Percentiles rank a stretch among this genome's conserved stretches.
These are phyloP conservation scores for Microplitis demolitor DNA, from an alignment of 1,140 invertebrate genomes.

Conservation along the genomic window DNA sequence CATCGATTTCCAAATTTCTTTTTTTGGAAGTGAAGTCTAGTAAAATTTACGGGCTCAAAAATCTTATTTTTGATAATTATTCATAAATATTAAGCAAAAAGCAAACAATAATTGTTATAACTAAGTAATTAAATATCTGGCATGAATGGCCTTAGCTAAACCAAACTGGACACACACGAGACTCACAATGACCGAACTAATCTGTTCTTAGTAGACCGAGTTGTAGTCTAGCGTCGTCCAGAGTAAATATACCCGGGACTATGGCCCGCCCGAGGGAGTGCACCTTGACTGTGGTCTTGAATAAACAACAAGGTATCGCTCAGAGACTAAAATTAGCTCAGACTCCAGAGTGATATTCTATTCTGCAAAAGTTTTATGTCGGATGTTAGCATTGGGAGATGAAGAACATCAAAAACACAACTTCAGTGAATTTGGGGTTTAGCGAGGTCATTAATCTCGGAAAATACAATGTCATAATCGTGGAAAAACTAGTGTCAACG, in stretches of 20 bases:
- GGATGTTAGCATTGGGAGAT: too few relatives aligned
- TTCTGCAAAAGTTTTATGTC: too few relatives aligned
- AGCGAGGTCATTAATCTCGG: not conserved
- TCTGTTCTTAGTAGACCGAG: constrained; percentile 22
- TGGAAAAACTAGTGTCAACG: constrained; percentile 1
- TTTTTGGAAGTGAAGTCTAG: too few relatives aligned
- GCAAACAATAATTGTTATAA: too few relatives aligned
- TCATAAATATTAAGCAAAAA: too few relatives aligned
- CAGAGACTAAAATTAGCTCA: not conserved
- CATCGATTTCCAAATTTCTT: too few relatives aligned
- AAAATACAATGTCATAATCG: not conserved
- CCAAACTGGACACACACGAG: not conserved
- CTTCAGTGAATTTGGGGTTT: not conserved
- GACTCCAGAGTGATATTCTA: too few relatives aligned
- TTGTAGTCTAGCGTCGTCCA: constrained; percentile 26
- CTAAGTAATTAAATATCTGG: too few relatives aligned
- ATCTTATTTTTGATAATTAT: too few relatives aligned
- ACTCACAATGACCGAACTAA: constrained; percentile 35
- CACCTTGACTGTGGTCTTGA: not conserved
- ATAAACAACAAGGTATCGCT: not conserved
- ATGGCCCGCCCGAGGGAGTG: constrained; percentile 15
- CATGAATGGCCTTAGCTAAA: not conserved
- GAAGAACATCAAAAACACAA: not conserved
- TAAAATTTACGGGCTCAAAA: too few relatives aligned
- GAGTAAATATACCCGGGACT: constrained; percentile 16